Conservation (phyloP, 2,888 invertebrate genomes). For the Tenodera sinensis region DNA sequence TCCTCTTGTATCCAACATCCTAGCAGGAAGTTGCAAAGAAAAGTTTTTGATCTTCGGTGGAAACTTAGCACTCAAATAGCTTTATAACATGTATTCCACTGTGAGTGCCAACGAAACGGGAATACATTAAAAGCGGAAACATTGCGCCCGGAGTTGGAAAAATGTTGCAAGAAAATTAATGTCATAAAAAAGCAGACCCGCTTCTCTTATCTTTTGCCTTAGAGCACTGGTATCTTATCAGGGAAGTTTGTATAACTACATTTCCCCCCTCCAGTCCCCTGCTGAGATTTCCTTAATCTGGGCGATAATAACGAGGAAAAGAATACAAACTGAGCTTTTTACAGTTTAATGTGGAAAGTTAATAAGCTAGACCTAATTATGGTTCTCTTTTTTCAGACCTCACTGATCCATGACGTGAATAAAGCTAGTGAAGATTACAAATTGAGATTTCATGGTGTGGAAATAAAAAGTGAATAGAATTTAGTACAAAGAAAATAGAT, state of each 20-base stretch:
- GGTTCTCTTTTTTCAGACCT: background rate
- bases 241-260: background rate
- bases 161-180: background rate
- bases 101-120: background rate
- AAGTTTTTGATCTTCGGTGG: background rate
- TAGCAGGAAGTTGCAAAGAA: too few species aligned
- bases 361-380: background rate
- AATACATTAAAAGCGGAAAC: background rate
- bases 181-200: background rate
- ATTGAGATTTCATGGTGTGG: too few species aligned
- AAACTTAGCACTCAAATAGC: background rate
- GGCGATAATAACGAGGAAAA: background rate
- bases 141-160: background rate
- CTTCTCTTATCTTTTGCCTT: background rate
- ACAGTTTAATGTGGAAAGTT: background rate
- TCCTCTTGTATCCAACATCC: too few species aligned
- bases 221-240: background rate
- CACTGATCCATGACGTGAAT: background rate
- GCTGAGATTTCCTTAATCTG: background rate
- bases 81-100: background rate
- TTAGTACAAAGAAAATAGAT: too few species aligned
- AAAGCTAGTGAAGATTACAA: background rate
- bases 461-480: too few species aligned
- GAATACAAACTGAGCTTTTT: background rate
- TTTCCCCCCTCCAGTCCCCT: background rate